These are phyloP conservation scores for Brotula barbata DNA, from an alignment of 2,797 vertebrate species.

Conservation along the genomic window DNA sequence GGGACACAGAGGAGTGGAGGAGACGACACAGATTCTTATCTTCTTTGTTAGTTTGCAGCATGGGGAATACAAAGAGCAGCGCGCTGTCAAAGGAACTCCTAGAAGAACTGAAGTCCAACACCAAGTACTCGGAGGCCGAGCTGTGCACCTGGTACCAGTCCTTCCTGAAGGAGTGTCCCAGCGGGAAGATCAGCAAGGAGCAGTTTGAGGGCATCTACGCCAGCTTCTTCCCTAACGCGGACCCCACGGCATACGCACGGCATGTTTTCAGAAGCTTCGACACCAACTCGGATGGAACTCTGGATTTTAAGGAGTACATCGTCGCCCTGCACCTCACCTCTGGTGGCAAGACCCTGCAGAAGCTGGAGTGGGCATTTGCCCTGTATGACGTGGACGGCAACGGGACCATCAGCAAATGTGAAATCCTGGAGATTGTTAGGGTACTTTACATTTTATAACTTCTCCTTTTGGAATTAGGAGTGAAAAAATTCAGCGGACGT, in stretches of 20 bases:
- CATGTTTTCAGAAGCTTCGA: slow-evolving; percentile 97
- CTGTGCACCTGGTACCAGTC: slow-evolving; percentile 89
- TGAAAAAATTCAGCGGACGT: not conserved
- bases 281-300: slow-evolving; percentile 87
- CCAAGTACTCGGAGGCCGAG: slow-evolving; percentile 86
- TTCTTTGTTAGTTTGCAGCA: slow-evolving; percentile 47
- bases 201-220: slow-evolving; percentile 92
- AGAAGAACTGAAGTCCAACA: slow-evolving; percentile 89
- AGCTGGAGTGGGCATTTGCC: slow-evolving; percentile 94
- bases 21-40: not conserved
- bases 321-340: slow-evolving; percentile 92
- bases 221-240: slow-evolving; percentile 89
- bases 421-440: slow-evolving; percentile 90
- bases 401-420: slow-evolving; percentile 89
- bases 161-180: slow-evolving; percentile 90
- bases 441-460: slow-evolving; percentile 61
- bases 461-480: not conserved
- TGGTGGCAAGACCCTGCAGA: slow-evolving; percentile 85
- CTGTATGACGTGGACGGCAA: slow-evolving; percentile 94
- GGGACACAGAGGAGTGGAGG: not conserved
- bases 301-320: slow-evolving; percentile 95
- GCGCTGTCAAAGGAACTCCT: slow-evolving; percentile 89
- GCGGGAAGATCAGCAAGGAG: slow-evolving; percentile 84
- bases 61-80: slow-evolving; percentile 90
- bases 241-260: slow-evolving; percentile 87